These are phyloP conservation scores for Glaucopsyche alexis DNA, from an alignment of 2,888 invertebrate genomes.

Conservation along the genomic window DNA sequence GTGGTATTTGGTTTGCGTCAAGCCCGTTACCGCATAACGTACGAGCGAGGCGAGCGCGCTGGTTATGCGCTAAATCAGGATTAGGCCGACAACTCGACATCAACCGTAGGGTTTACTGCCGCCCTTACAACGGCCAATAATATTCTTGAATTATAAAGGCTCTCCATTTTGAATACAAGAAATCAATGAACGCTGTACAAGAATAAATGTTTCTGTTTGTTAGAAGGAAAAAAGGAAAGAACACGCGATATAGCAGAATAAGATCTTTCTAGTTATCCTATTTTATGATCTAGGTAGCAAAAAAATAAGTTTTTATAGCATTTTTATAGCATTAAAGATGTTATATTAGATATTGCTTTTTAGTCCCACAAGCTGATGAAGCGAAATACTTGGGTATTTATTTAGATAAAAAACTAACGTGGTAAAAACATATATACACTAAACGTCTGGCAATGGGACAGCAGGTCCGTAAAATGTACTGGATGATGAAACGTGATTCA, in stretches of 20 bases:
- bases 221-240: not conserved
- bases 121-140: slow-evolving; percentile 53
- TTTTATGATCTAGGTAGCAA: not conserved
- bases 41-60: slow-evolving; percentile 50
- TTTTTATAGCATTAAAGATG: no score
- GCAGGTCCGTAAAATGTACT: no score
- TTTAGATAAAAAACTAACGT: no score
- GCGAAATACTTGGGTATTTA: no score
- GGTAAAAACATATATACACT: no score
- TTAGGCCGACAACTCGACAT: slow-evolving; percentile 68
- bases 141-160: slow-evolving; percentile 61
- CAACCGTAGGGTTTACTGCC: slow-evolving; percentile 66
- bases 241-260: not conserved
- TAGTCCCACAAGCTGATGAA: no score
- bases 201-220: not conserved
- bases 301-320: not conserved
- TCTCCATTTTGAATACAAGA: slow-evolving; percentile 30
- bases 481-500: no score
- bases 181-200: slow-evolving; percentile 24
- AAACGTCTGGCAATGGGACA: no score
- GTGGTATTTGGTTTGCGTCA: slow-evolving; percentile 44
- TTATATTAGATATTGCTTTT: no score
- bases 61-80: slow-evolving; percentile 74
- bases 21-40: slow-evolving; percentile 60
- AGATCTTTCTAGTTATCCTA: not conserved